Evolutionary conservation across 2,888 invertebrate genomes (phyloP).

Genomic region (Xylophagus ater): DNA sequence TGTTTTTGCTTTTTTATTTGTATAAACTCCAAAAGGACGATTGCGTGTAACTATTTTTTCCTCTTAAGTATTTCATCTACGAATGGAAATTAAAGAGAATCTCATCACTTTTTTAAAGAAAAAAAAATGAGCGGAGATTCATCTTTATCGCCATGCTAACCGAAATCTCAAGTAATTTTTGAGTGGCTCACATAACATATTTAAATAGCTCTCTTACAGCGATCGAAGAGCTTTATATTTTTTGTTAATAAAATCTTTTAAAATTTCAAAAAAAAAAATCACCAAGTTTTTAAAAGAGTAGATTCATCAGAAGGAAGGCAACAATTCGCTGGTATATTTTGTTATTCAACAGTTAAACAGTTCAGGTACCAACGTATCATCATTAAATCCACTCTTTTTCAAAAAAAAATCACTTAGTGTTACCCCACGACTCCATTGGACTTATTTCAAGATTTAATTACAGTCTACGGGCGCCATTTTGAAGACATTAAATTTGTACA

Average conservation of each 20-base stretch:
- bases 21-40: neutral
- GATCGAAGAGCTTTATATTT: conserved; percentile 51
- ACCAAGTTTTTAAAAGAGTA: too few relatives aligned
- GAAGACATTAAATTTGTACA: too few relatives aligned
- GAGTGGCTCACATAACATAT: conserved; percentile 36
- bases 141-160: conserved; percentile 35
- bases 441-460: too few relatives aligned
- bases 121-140: conserved; percentile 55
- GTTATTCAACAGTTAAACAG: conserved; percentile 23
- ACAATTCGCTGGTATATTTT: conserved; percentile 31
- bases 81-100: conserved; percentile 46
- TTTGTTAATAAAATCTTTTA: conserved; percentile 8
- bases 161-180: conserved; percentile 21
- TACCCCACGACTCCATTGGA: too few relatives aligned
- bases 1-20: conserved; percentile 8
- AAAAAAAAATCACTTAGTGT: too few relatives aligned
- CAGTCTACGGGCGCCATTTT: too few relatives aligned
- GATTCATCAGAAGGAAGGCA: conserved; percentile 39
- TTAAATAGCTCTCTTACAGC: conserved; percentile 49
- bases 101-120: conserved; percentile 44
- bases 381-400: conserved; percentile 27
- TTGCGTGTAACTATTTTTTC: too few relatives aligned
- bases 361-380: conserved; percentile 38
- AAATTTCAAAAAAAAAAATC: too few relatives aligned
- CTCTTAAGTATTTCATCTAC: too few relatives aligned